Base-by-base conservation (phyloP, 2,888 invertebrate species). In the Trichogramma evanescens region DNA sequence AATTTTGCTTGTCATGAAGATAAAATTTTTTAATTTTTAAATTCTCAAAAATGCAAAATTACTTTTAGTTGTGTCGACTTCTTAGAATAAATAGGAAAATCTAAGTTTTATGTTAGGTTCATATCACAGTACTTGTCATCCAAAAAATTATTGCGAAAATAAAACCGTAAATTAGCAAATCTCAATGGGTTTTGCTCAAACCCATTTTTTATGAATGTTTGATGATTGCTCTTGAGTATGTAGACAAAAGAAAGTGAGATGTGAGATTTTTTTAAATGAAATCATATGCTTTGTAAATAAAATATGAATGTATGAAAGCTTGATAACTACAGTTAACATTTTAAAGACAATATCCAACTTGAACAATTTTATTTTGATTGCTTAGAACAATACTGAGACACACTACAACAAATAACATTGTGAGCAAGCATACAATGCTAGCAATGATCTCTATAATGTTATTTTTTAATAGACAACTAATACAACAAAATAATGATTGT, bases 211-310 rank as follows among this genome's bases (percentile, higher is more conserved):
- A 53, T 49, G n/a, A 58, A 56, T 49, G 50, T 59, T 63, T 59
- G 40, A 59, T 62, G 54, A 49, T 59, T 59, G 48, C 59, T 62
- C 59, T 54, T 43, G 49, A 54, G 57, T 57, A 44, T 59, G 46
- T 49, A 62, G n/a, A 13, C 54, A 10, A 52, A 58, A 61, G 46
- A 58, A 62, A 56, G 51, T 50, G 55, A 52, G 57, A 59, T 59
- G 57, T 57, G 51, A 58, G 40, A 54, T 61, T 57, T 13, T 55
- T 54, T 61, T 53, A 57, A 26, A 26, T 45, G 10, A 56, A 51
- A 59, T 54, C 55, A 59, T 53, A 54, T 46, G 59, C 62, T 56
- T 51, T 63, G 59, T 63, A 59, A 62, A 63, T 48, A 51, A 59
- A 59, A 59, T 56, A 54, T 57, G 44, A 59, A 57, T 54, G 51